Conservation (phyloP, 2,113 vertebrate genomes). For the Eulemur rufifrons region DNA sequence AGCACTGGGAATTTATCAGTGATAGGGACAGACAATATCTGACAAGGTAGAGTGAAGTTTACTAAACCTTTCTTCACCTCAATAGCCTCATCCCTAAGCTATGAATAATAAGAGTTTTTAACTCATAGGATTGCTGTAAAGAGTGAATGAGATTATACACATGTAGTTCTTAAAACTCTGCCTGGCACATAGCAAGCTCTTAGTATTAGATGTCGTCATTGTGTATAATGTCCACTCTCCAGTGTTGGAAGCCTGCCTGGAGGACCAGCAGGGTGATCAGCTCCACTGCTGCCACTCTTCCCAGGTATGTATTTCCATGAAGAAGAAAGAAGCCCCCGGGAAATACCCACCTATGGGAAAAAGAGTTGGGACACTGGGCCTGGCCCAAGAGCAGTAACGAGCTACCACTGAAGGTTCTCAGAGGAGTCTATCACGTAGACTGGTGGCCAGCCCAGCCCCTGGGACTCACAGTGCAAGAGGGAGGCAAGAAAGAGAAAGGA, state of each 20-base stretch:
- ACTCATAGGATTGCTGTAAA: neutral
- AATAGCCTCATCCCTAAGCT: neutral
- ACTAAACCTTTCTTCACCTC: neutral
- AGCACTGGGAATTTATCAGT: neutral
- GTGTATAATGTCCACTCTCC: neutral
- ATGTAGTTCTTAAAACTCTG: neutral
- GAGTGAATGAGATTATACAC: neutral
- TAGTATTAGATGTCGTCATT: neutral
- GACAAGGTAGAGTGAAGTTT: neutral
- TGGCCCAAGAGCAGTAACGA: neutral
- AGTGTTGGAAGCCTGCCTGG: neutral
- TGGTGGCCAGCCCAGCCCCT: neutral
- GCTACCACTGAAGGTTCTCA: neutral
- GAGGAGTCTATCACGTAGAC: fast-evolving
- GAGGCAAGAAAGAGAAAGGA: neutral
- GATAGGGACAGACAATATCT: neutral
- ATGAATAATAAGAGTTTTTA: neutral
- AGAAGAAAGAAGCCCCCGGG: neutral
- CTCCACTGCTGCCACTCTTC: neutral
- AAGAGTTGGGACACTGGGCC: neutral
- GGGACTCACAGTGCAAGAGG: neutral
- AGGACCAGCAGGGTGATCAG: neutral
- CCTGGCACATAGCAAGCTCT: neutral
- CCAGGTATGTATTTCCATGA: neutral
- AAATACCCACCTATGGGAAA: neutral